Percentiles rank a stretch among this genome's conserved stretches.
Evolutionary conservation across 2,888 invertebrate species (phyloP).

Genomic region (Polydrusus pterygomalis): DNA sequence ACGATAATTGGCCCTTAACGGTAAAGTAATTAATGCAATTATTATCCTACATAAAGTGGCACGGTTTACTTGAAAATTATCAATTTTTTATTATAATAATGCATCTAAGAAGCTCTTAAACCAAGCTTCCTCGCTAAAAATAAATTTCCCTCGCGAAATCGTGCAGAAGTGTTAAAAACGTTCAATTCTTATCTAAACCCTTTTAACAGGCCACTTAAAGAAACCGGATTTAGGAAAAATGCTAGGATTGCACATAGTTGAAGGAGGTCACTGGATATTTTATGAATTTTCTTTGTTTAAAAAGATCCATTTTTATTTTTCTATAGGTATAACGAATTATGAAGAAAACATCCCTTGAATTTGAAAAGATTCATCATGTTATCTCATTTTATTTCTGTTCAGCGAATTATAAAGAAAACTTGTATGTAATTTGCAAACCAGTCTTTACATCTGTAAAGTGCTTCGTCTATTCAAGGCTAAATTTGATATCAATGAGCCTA

Average conservation of each 20-base stretch:
- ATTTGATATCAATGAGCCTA: no score
- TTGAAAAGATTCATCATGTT: no score
- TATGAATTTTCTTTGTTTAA: background rate
- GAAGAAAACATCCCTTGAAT: no score
- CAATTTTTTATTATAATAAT: conserved; percentile 16
- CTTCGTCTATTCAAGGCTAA: no score
- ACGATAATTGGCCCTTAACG: no score
- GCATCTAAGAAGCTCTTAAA: background rate
- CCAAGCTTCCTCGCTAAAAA: background rate
- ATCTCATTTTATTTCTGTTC: no score
- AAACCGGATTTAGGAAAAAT: background rate
- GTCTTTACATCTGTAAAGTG: no score
- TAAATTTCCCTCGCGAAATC: conserved; percentile 11
- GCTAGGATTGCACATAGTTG: conserved; percentile 9
- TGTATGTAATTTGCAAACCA: no score
- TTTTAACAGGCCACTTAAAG: conserved; percentile 13
- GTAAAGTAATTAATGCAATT: background rate
- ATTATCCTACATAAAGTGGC: background rate
- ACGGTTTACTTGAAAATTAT: conserved; percentile 7
- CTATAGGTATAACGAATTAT: no score
- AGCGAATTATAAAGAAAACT: no score
- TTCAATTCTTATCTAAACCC: conserved; percentile 12
- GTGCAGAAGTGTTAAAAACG: conserved; percentile 36
- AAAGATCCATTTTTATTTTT: background rate
- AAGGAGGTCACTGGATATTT: conserved; percentile 14